Conservation (phyloP, 2,797 vertebrate genomes). For the Rhadinocentrus ornatus region DNA sequence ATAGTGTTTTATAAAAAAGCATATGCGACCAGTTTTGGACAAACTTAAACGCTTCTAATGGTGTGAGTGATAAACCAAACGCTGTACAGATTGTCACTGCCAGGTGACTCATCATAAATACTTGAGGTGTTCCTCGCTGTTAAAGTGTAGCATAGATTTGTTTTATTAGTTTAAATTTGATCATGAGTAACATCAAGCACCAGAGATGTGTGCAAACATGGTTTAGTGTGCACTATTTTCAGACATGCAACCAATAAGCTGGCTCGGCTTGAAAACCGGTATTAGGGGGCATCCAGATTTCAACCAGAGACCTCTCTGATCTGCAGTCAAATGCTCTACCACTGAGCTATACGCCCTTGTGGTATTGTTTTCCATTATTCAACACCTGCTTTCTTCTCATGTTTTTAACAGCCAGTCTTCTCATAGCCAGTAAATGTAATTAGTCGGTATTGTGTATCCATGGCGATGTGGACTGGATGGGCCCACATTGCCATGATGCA, state of each 20-base stretch:
- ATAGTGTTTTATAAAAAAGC: constrained; percentile 6
- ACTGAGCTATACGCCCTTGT: constrained; percentile 33
- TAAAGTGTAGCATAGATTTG: not conserved
- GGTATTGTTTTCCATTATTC: not conserved
- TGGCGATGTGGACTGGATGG: constrained; percentile 73
- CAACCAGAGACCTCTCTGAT: constrained; percentile 76
- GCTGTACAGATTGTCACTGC: not conserved
- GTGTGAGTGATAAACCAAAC: constrained; percentile 12
- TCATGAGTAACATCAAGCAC: not conserved
- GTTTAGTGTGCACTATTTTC: not conserved
- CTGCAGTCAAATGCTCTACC: constrained; percentile 76
- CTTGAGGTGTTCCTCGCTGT: not conserved
- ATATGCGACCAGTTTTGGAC: constrained; percentile 18
- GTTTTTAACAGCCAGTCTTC: constrained; percentile 48
- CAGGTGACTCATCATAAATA: constrained; percentile 11
- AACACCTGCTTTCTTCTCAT: constrained; percentile 16
- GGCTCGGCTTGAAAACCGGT: not conserved
- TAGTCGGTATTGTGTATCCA: constrained; percentile 80
- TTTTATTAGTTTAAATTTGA: not conserved
- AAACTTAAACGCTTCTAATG: constrained; percentile 10
- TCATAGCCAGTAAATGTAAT: constrained; percentile 80
- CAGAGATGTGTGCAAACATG: constrained; percentile 7
- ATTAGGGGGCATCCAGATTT: constrained; percentile 56
- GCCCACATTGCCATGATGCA: constrained; percentile 62
- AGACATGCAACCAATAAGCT: not conserved